phyloP scores from a whole-genome alignment of 2,113 vertebrate species.

The Dasyornis broadbenti region DNA sequence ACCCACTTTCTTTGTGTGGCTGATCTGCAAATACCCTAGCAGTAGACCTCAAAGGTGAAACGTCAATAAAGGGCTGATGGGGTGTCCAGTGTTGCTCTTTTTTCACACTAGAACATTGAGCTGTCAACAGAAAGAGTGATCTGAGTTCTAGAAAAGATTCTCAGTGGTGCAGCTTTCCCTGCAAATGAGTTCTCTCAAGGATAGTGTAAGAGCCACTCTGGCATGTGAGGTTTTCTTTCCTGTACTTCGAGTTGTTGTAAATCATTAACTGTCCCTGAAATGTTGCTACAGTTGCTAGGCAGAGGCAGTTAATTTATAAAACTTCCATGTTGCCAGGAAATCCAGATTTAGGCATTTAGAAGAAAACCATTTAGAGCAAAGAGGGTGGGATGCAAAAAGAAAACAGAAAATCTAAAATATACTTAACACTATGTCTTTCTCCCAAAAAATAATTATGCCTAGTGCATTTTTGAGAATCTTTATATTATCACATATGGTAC shows the following conservation, averaged over 20 bases:
- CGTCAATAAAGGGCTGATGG: background rate
- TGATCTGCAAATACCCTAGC: background rate
- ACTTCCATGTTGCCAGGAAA: background rate
- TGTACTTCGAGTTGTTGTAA: background rate
- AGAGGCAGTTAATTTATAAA: constrained; percentile 15
- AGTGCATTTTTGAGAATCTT: background rate
- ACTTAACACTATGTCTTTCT: background rate
- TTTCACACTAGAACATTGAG: background rate
- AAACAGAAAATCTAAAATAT: background rate
- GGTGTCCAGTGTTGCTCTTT: background rate
- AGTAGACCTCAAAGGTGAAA: background rate
- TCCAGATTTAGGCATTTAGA: background rate
- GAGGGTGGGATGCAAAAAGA: background rate
- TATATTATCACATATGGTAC: background rate
- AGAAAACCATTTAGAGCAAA: background rate
- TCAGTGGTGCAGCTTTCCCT: background rate
- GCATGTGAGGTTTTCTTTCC: background rate
- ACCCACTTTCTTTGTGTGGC: background rate
- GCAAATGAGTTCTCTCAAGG: constrained; percentile 18
- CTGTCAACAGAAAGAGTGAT: background rate
- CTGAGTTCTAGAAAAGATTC: background rate
- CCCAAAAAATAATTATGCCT: background rate
- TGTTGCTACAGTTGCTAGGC: constrained; percentile 9
- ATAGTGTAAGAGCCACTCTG: background rate
- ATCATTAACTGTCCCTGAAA: constrained; percentile 41